Evolutionary conservation across 2,797 vertebrate genomes (phyloP).

Genomic region (Rousettus madagascariensis): DNA sequence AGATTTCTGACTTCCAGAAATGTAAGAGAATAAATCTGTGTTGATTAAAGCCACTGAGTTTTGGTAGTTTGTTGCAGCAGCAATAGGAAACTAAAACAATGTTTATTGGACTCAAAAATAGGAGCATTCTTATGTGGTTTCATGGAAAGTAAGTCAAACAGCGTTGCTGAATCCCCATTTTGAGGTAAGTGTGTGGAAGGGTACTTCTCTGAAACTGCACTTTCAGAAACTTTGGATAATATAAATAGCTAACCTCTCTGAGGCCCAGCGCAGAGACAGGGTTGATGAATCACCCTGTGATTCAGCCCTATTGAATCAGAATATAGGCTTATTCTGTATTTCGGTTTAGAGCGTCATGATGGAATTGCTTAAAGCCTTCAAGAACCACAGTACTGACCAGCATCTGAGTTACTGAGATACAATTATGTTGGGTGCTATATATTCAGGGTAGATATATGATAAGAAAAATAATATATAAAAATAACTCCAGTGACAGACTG

Average conservation of each 20-base stretch:
- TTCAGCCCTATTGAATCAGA: background rate
- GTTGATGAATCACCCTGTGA: background rate
- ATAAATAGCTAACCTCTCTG: background rate
- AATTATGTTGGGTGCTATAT: background rate
- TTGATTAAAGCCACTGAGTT: background rate
- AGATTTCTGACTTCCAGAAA: background rate
- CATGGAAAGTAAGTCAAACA: background rate
- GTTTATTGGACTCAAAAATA: background rate
- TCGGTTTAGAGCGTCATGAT: background rate
- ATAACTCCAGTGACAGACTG: background rate
- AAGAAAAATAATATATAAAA: background rate
- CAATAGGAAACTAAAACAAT: background rate
- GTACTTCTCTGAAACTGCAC: background rate
- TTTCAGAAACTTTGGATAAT: background rate
- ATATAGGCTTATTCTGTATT: background rate
- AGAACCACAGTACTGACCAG: background rate
- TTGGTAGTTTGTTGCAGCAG: background rate
- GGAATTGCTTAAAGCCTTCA: background rate
- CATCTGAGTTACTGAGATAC: background rate
- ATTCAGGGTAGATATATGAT: background rate
- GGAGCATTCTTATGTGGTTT: background rate
- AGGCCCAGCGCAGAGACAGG: background rate
- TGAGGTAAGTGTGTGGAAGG: background rate
- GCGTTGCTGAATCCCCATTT: background rate
- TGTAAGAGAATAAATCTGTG: background rate